These are phyloP conservation scores for Phengaris arion DNA, from an alignment of 2,888 invertebrate genomes.

Conservation along the genomic window DNA sequence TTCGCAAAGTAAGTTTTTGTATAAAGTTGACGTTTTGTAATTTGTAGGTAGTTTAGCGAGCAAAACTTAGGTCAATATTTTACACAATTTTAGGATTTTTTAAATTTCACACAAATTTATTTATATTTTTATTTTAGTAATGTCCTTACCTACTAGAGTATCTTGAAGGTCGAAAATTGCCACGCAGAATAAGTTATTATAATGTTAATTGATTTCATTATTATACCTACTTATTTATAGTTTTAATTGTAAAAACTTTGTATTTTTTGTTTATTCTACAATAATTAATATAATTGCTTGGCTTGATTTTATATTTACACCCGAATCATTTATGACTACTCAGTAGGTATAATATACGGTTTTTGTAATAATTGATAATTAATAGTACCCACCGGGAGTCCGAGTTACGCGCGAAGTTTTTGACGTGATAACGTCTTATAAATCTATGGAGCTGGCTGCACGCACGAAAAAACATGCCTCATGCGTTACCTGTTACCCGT, in stretches of 20 bases:
- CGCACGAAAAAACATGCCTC: too few species aligned
- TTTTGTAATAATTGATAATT: too few species aligned
- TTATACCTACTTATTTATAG: conserved; percentile 1
- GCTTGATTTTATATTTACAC: not conserved
- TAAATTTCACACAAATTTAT: not conserved
- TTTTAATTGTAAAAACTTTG: not conserved
- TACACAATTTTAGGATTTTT: not conserved
- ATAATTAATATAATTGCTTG: not conserved
- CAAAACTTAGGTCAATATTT: not conserved
- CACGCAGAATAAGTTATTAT: conserved; percentile 3
- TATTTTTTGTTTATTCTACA: not conserved
- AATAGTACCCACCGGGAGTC: too few species aligned
- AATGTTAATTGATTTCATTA: conserved; percentile 9
- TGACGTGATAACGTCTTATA: too few species aligned
- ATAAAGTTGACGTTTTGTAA: not conserved
- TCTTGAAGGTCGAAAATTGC: not conserved
- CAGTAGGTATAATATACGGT: not conserved
- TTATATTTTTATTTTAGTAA: not conserved
- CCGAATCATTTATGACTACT: not conserved
- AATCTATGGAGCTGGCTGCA: too few species aligned
- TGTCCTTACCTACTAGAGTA: not conserved
- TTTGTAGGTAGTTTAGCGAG: not conserved
- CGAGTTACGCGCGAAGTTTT: too few species aligned
- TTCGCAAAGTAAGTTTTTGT: not conserved
- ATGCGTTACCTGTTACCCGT: too few species aligned